Conservation (phyloP, 2,113 vertebrate species). For the Drymodes brunneopygia region DNA sequence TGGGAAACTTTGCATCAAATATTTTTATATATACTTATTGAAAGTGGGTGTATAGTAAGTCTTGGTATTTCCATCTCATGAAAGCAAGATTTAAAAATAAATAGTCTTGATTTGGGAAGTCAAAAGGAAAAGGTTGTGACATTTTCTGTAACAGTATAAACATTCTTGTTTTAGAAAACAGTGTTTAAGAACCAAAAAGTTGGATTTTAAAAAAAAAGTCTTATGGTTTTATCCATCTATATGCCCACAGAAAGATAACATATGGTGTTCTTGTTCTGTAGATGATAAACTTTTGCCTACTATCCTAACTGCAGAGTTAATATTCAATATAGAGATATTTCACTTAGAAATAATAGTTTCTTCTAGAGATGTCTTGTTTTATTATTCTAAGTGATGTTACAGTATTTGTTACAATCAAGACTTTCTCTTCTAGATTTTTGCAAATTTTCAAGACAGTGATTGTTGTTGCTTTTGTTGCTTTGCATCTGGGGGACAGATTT, state of each 20-base stretch:
- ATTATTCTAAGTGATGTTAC: neutral
- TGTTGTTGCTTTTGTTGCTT: neutral
- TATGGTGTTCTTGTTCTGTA: constrained; percentile 41
- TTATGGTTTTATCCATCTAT: constrained; percentile 8
- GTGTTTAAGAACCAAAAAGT: neutral
- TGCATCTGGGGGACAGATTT: neutral
- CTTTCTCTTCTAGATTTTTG: neutral
- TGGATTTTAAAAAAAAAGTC: neutral
- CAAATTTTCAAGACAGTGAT: neutral
- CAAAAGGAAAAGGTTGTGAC: constrained; percentile 56
- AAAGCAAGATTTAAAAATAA: constrained; percentile 49
- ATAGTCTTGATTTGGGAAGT: constrained; percentile 28
- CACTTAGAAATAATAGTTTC: neutral
- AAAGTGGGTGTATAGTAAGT: constrained; percentile 42
- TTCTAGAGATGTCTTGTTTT: neutral
- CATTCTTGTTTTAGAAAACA: constrained; percentile 17
- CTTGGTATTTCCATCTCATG: constrained; percentile 34
- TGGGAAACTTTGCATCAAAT: constrained; percentile 33
- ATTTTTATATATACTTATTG: constrained; percentile 45
- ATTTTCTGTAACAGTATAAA: constrained; percentile 40
- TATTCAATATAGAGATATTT: no score
- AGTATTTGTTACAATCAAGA: neutral
- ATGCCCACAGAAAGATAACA: constrained; percentile 7
- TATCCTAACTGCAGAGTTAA: neutral
- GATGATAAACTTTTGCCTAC: constrained; percentile 11